Base-by-base conservation (phyloP, 2,797 vertebrate genomes). In the Atherinosoma microstoma region DNA sequence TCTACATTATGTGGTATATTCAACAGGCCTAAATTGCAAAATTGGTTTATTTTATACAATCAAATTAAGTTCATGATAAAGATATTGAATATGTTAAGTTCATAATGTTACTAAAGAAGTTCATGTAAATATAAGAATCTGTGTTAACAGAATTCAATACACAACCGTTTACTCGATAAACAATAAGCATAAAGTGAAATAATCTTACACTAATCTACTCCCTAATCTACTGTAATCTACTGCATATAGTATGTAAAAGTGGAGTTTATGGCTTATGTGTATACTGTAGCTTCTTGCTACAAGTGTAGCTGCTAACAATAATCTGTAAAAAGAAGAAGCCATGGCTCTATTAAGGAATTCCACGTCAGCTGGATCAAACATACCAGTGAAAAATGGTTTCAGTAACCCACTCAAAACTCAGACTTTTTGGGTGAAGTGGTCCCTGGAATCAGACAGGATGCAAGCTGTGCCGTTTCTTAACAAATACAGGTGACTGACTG, bases 381-480 rank as follows among this genome's bases (percentile, higher is more conserved):
- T 22, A 24, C 1, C 20, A 56, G 3, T 35, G 30, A 45, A 16
- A 67, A 64, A 12, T n/a, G 5, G 6, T 72, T 51, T 64, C 58
- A 22, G 15, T 30, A 27, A 57, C 38, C 47, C 3, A 45, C 34
- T 60, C 3, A 22, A 30, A 1, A 32, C 20, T 38, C 32, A 34
- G 42, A 35, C 32, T 1, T 62, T 57, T 40, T 65, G 36, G 27
- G 32, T 36, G 32, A 69, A 24, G 42, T 67, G 35, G 49, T 61
- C 67, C 20, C 40, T 13, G 22, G 54, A 54, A n/a, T 56, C 40
- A 53, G 13, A 35, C 15, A 60, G 57, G 59, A 36, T 32, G 47
- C 58, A 57, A 54, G 45, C 47, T 49, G 15, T 32, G 47, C 54
- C 58, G 74, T 82, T 84, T 79, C 79, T 62, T 78, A 82, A 79